Base-by-base conservation (phyloP, 1,140 invertebrate genomes). In the Drosophila repleta region DNA sequence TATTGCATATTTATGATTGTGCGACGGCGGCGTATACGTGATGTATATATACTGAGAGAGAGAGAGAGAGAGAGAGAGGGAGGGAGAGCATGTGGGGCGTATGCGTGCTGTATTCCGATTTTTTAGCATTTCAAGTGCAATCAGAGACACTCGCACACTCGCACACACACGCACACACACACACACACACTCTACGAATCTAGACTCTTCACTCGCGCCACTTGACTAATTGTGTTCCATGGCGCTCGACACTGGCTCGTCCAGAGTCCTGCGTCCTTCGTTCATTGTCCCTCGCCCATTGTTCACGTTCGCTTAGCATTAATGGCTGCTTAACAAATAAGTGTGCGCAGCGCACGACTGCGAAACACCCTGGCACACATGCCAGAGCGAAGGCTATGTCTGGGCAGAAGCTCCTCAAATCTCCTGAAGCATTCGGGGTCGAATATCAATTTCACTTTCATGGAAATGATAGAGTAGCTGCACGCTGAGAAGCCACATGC, bases 191-290 rank as follows among this genome's bases (percentile, higher is more conserved):
- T 58, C 10, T 35, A 8, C 10, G n/a, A 11, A 35, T 35, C 32
- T 35, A 10, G 10, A 35, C 32, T 13, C 11, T 35, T 35, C 32
- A 35, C 32, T 35, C 32, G 11, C 10, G 32, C 32, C 62, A 58
- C 46, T 65, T 66, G 68, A 71, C 68, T 71, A 71, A 71, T 71
- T 66, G 62, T 71, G 62, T 66, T 66, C 66, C 65, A 71, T 66
- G 53, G 46, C 53, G 51, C 62, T 71, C 66, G 62, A 66, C 67
- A 65, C 61, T 57, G 49, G 41, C 51, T 20, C 29, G 13, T 17
- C 20, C 43, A 15, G 18, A n/a, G n/a, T n/a, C 17, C 10, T 35
- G 21, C 6, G 18, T 13, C 32, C 29, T n/a, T 15, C 56, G 37
- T 6, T 24, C 32, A 41, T 39, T 63, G 56, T 67, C 63, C 55